Base-by-base conservation (phyloP, 2,888 invertebrate species). In the Trachelus tabidus region DNA sequence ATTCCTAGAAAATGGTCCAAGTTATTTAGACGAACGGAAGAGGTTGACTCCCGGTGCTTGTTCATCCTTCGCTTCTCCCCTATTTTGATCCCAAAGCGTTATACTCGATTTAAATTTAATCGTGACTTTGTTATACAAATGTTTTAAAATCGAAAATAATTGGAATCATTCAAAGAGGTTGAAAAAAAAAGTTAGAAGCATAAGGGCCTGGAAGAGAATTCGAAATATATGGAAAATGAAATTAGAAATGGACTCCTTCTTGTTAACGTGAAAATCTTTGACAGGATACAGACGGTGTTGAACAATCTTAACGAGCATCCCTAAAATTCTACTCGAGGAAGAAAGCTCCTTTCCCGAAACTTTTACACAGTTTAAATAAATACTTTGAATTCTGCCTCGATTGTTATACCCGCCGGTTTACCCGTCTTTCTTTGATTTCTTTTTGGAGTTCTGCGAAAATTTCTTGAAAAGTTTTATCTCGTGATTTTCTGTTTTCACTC, bases 51-150 rank as follows among this genome's bases (percentile, higher is more conserved):
- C 76, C 68, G 69, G 37, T 69, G 71, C 15, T 69, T 78, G 77
- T 76, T 76, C 76, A 73, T 77, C 73, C 68, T 73, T 69, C 68
- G 15, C 69, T 71, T 75, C 75, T 34, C 75, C n/a, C n/a, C 11
- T 68, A 33, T 37, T 33, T 23, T 76, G 76, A 81, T 76, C 37
- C 12, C 75, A 69, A 78, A 74, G 76, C 68, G 78, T 81, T 82
- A 76, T 80, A 78, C 77, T 69, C 71, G 77, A 75, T 78, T 81
- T 82, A 75, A 76, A 79, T 78, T 81, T 79, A 81, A 81, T 79
- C 76, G 76, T 73, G 68, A 33, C 81, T 77, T 79, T 79, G 80
- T 80, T 76, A 75, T 75, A 75, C 69, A 33, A 80, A 73, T 73
- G 12, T 35, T 56, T 35, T 74, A n/a, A n/a, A 40, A 40, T 40